phyloP scores from a whole-genome alignment of 2,888 invertebrate species.

The Invenusta paracnida region DNA sequence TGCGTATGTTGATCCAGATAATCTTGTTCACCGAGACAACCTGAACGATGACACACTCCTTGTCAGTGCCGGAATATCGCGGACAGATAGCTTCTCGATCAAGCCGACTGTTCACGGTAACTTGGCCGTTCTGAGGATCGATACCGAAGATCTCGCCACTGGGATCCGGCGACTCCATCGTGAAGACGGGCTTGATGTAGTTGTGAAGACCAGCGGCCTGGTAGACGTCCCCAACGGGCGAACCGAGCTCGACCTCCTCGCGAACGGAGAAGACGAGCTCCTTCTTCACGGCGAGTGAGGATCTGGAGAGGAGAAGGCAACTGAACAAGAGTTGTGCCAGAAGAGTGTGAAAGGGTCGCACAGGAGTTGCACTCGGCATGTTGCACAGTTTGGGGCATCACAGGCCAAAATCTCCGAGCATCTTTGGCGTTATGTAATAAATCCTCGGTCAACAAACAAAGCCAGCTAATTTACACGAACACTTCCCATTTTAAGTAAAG shows the following conservation, averaged over 20 bases:
- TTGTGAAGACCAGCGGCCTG: not conserved
- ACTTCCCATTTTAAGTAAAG: no score
- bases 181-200: not conserved
- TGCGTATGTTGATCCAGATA: conserved; percentile 34
- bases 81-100: conserved; percentile 40
- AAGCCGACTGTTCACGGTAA: conserved; percentile 11
- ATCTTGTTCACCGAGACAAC: conserved; percentile 37
- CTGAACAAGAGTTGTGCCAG: no score
- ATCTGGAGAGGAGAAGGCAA: not conserved
- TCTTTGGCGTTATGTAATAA: no score
- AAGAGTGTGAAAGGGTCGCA: no score
- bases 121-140: not conserved
- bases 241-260: not conserved
- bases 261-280: not conserved
- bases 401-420: no score
- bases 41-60: conserved; percentile 28
- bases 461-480: no score
- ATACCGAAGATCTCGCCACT: not conserved
- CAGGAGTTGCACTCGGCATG: no score
- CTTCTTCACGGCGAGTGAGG: not conserved
- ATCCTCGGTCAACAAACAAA: no score
- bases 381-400: no score
- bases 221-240: not conserved
- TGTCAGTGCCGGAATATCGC: conserved; percentile 30
- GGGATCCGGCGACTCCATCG: conserved; percentile 1